Percentiles rank a stretch among this genome's conserved stretches.
Evolutionary conservation across 2,888 invertebrate genomes (phyloP).

Genomic region (Xanthia icteritia): DNA sequence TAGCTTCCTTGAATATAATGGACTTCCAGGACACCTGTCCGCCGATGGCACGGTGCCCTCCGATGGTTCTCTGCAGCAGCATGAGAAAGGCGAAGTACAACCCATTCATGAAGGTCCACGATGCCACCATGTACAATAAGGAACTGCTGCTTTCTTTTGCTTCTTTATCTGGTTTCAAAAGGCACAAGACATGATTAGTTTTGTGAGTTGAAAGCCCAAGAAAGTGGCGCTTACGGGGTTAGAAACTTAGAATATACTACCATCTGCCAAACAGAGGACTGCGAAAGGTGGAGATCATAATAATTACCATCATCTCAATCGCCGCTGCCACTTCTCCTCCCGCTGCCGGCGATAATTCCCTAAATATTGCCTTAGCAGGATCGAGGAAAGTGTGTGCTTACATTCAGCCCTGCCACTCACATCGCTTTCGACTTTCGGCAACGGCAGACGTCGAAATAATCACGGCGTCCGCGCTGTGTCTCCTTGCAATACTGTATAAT

Average conservation of each 20-base stretch:
- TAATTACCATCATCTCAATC: background rate
- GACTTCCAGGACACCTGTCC: constrained; percentile 85
- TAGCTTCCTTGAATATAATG: constrained; percentile 79
- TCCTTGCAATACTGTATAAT: too few species aligned
- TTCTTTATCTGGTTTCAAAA: constrained; percentile 15
- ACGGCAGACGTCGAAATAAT: too few species aligned
- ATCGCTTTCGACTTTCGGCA: too few species aligned
- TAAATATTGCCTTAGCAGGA: too few species aligned
- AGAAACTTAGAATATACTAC: background rate
- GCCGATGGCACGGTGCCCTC: constrained; percentile 79
- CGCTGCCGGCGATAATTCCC: too few species aligned
- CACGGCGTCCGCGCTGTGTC: too few species aligned
- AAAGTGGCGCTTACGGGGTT: background rate
- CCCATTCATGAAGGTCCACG: constrained; percentile 78
- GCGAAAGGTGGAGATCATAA: background rate
- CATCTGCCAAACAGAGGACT: background rate
- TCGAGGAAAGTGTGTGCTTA: too few species aligned
- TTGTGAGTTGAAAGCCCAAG: background rate
- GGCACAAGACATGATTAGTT: background rate
- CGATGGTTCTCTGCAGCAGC: constrained; percentile 82
- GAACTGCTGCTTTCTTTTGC: constrained; percentile 44
- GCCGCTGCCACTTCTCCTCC: too few species aligned
- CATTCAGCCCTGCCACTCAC: too few species aligned
- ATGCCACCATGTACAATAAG: constrained; percentile 73
- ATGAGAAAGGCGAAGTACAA: constrained; percentile 80